Percentiles rank a stretch among this genome's conserved stretches.
Conservation (phyloP, 2,797 vertebrate species). For the Helarctos malayanus region DNA sequence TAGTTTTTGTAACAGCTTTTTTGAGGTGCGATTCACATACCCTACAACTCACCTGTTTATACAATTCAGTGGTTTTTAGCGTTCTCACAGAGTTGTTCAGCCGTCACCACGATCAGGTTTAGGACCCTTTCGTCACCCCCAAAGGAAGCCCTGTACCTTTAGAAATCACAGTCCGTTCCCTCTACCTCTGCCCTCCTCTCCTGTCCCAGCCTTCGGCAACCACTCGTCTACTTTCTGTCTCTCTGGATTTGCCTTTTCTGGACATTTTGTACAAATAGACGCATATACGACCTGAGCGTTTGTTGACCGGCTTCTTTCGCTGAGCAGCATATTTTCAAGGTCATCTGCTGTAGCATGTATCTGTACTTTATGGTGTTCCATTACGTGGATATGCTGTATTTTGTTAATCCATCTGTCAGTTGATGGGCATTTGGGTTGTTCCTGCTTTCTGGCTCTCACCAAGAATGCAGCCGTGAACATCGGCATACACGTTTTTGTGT, state of each 20-base stretch:
- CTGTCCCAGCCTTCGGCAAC: neutral
- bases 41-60: neutral
- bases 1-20: neutral
- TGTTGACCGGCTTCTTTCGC: neutral
- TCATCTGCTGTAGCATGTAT: neutral
- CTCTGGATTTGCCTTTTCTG: neutral
- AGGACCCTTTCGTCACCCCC: neutral
- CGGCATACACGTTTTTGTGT: neutral
- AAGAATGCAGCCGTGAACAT: neutral
- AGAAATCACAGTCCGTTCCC: neutral
- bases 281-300: neutral
- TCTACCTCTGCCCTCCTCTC: neutral
- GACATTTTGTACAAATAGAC: neutral
- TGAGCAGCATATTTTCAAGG: neutral
- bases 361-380: neutral
- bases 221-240: neutral
- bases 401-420: neutral
- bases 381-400: rapidly evolving
- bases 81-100: neutral
- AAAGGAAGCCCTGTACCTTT: neutral
- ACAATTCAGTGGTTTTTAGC: neutral
- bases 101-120: neutral
- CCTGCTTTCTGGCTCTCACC: neutral
- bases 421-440: neutral
- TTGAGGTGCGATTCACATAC: neutral